Evolutionary conservation across 1,140 invertebrate genomes (phyloP).

Genomic region (Megalonaias nervosa): DNA sequence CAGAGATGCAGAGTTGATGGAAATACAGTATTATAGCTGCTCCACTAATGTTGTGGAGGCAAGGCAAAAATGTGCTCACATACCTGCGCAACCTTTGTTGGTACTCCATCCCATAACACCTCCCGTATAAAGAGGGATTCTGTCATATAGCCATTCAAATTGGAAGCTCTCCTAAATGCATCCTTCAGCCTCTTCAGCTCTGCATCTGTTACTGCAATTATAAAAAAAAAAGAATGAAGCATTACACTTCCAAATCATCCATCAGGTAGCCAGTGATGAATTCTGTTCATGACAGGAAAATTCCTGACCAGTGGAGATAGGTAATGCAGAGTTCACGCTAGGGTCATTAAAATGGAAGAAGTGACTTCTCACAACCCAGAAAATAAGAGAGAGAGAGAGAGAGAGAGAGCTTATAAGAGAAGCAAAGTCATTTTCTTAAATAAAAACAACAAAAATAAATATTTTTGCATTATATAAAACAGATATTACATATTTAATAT

Average conservation of each 20-base stretch:
- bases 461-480: no score
- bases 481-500: no score
- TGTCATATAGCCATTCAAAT: constrained; percentile 80
- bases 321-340: background rate
- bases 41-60: no score
- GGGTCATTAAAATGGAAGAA: background rate
- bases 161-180: constrained; percentile 86
- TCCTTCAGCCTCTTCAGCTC: constrained; percentile 86
- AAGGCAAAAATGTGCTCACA: constrained; percentile 8
- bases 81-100: constrained; percentile 82
- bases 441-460: no score
- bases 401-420: no score
- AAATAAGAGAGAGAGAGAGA: background rate
- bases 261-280: background rate
- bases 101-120: constrained; percentile 88
- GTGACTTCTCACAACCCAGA: background rate
- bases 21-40: no score
- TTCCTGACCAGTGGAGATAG: background rate
- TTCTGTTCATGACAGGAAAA: background rate
- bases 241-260: background rate
- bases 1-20: no score
- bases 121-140: constrained; percentile 84
- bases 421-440: no score
- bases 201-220: constrained; percentile 82
- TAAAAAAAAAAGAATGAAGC: constrained; percentile 19